Evolutionary conservation across 2,888 invertebrate species (phyloP).

Genomic region (Pristionchus maxplancki): DNA sequence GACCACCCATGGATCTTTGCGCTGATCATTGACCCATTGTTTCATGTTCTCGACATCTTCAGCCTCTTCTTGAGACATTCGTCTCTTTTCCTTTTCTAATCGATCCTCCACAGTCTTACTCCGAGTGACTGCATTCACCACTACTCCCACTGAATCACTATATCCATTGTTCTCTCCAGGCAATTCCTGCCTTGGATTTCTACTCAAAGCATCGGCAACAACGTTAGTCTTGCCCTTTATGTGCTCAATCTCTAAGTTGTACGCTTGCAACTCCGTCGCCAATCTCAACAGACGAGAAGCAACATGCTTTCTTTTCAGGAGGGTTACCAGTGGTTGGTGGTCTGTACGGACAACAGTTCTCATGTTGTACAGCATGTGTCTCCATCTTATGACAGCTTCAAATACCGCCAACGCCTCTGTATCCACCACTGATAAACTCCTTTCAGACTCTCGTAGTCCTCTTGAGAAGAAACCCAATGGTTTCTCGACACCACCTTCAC

Average conservation of each 20-base stretch:
- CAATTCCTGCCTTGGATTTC: not conserved
- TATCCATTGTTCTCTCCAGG: not conserved
- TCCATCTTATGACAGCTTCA: slow-evolving; percentile 51
- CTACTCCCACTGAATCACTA: not conserved
- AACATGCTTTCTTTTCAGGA: not conserved
- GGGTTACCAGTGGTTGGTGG: not conserved
- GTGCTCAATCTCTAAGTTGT: slow-evolving; percentile 42
- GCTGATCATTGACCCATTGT: not conserved
- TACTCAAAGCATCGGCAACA: slow-evolving; percentile 52
- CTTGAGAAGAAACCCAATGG: slow-evolving; percentile 3
- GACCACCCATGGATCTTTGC: not conserved
- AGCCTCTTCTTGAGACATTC: not conserved
- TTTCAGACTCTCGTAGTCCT: not conserved
- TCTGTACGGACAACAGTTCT: slow-evolving; percentile 31
- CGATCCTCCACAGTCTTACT: not conserved
- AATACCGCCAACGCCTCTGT: slow-evolving; percentile 39
- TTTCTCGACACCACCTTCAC: not conserved
- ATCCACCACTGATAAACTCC: not conserved
- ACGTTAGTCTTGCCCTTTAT: slow-evolving; percentile 52
- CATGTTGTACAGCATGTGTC: slow-evolving; percentile 53
- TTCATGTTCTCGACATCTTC: not conserved
- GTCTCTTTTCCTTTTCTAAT: not conserved
- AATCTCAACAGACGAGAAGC: slow-evolving; percentile 36
- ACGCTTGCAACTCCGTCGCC: slow-evolving; percentile 19
- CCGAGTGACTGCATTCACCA: not conserved